phyloP scores from a whole-genome alignment of 2,888 invertebrate species.

The Notodonta ziczac region DNA sequence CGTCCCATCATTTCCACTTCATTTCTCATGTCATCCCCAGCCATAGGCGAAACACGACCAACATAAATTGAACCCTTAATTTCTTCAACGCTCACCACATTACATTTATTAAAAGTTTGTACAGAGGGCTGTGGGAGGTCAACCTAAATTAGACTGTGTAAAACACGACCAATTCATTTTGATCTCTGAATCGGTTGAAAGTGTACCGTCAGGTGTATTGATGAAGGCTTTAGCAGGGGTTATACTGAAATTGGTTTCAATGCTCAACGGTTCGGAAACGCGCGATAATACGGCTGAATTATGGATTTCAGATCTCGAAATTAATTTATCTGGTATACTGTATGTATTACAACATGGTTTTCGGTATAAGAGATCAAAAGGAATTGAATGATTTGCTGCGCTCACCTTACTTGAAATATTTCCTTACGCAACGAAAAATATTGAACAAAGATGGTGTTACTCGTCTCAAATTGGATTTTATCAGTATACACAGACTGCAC shows the following conservation, averaged over 20 bases:
- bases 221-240: constrained; percentile 33
- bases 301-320: constrained; percentile 56
- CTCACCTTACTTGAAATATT: too few species aligned
- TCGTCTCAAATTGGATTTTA: background rate
- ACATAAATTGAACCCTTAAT: constrained; percentile 38
- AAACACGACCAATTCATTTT: constrained; percentile 38
- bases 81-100: constrained; percentile 25
- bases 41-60: constrained; percentile 44
- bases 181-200: constrained; percentile 35
- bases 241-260: constrained; percentile 48
- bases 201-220: constrained; percentile 22
- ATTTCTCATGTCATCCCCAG: constrained; percentile 65
- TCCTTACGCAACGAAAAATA: background rate
- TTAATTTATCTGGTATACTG: constrained; percentile 42
- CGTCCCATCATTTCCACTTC: constrained; percentile 62
- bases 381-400: background rate
- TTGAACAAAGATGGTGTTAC: background rate
- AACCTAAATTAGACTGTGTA: constrained; percentile 45
- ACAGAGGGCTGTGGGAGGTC: constrained; percentile 39
- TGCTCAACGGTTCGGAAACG: constrained; percentile 70
- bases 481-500: constrained; percentile 15
- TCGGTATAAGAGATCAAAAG: background rate
- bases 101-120: constrained; percentile 23
- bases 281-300: constrained; percentile 70
- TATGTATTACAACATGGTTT: background rate